Evolutionary conservation across 2,113 vertebrate species (phyloP).

Genomic region (Ammodytes marinus): DNA sequence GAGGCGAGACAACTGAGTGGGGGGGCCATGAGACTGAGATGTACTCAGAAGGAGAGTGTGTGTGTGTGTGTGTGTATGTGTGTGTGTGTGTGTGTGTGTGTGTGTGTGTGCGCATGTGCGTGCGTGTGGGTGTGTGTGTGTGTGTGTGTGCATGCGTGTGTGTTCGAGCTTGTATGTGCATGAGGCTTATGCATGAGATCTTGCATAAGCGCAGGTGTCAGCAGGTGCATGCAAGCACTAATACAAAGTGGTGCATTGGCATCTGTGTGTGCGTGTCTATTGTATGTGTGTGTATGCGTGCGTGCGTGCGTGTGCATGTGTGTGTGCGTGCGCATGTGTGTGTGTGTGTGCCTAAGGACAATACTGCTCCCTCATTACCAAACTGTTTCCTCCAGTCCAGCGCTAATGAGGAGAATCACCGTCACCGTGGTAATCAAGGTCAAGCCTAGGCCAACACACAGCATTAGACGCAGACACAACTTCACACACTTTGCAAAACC

Average conservation of each 20-base stretch:
- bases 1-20: conserved; percentile 81
- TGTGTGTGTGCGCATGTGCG: conserved; percentile 43
- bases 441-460: conserved; percentile 81
- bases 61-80: conserved; percentile 47
- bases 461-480: conserved; percentile 33
- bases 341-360: conserved; percentile 75
- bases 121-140: conserved; percentile 45
- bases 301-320: conserved; percentile 27
- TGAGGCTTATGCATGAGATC: conserved; percentile 67
- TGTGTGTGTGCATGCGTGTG: conserved; percentile 34
- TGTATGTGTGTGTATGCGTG: conserved; percentile 37
- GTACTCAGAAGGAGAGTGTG: conserved; percentile 59
- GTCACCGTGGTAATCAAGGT: conserved; percentile 83
- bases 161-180: conserved; percentile 34
- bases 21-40: conserved; percentile 76
- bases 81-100: conserved; percentile 46
- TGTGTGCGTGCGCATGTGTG: conserved; percentile 40
- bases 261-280: conserved; percentile 56
- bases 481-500: conserved; percentile 39
- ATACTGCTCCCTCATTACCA: conserved; percentile 84
- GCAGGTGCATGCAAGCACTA: conserved; percentile 75
- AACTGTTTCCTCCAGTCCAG: conserved; percentile 82
- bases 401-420: conserved; percentile 85
- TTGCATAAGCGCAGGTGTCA: conserved; percentile 79
- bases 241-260: conserved; percentile 69